Evolutionary conservation across 2,113 vertebrate species (phyloP).

Genomic region (Emydocephalus ijimae): DNA sequence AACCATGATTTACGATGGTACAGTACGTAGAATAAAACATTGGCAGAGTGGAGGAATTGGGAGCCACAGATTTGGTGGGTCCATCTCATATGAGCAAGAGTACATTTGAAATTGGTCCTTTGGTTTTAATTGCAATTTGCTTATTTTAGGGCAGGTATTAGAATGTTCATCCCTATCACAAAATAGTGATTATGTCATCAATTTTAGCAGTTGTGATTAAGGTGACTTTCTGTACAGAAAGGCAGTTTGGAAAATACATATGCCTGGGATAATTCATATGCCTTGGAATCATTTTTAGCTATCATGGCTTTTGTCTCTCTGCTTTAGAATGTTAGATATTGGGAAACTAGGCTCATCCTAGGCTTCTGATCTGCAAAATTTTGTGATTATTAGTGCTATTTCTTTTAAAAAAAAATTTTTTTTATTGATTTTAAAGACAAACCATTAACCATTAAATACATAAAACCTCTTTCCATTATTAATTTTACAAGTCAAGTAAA

Average conservation of each 20-base stretch:
- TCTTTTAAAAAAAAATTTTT: too few relatives aligned
- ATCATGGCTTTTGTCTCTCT: neutral
- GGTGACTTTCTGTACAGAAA: neutral
- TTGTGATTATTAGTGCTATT: neutral
- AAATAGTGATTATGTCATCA: neutral
- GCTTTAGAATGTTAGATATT: neutral
- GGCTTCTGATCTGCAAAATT: neutral
- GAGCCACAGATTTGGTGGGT: neutral
- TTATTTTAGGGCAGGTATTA: neutral
- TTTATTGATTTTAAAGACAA: too few relatives aligned
- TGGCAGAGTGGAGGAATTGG: neutral
- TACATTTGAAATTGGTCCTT: neutral
- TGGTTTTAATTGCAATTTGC: neutral
- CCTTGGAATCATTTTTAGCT: neutral
- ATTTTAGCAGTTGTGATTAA: neutral
- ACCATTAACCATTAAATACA: too few relatives aligned
- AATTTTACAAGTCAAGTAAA: too few relatives aligned
- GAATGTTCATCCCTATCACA: neutral
- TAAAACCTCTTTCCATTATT: too few relatives aligned
- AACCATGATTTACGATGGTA: neutral
- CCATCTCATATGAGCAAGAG: neutral
- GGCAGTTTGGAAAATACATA: neutral
- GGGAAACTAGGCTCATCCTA: neutral
- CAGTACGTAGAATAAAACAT: neutral
- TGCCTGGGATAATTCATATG: neutral